Percentiles rank a stretch among this genome's conserved stretches.
phyloP scores from a whole-genome alignment of 1,140 invertebrate genomes.

The Cyrtorhinus lividipennis region DNA sequence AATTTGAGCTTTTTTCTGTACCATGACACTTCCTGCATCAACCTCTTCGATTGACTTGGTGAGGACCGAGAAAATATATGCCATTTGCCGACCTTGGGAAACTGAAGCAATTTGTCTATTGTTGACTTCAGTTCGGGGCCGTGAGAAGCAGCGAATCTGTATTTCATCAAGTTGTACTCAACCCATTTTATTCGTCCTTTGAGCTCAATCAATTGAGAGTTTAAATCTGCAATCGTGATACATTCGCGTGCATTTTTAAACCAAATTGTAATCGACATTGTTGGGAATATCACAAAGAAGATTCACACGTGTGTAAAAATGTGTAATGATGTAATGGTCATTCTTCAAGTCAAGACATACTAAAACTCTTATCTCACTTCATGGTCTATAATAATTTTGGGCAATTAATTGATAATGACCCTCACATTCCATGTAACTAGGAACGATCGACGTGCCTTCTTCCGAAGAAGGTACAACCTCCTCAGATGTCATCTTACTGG shows the following conservation, averaged over 20 bases:
- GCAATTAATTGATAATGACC: neutral
- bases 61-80: neutral
- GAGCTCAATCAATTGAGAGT: neutral
- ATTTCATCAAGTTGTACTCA: slow-evolving; percentile 2
- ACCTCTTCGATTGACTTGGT: neutral
- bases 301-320: too few relatives aligned
- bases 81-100: neutral
- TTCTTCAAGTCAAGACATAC: too few relatives aligned
- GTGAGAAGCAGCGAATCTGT: neutral
- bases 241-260: too few relatives aligned
- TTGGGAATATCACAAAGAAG: too few relatives aligned
- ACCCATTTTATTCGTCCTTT: slow-evolving; percentile 1
- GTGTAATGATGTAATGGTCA: too few relatives aligned
- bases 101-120: neutral
- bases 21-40: neutral
- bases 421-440: neutral
- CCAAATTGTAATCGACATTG: too few relatives aligned
- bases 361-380: too few relatives aligned
- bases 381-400: neutral
- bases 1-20: neutral
- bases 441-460: neutral
- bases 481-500: too few relatives aligned
- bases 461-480: neutral
- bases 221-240: neutral
- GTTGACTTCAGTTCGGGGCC: neutral